Percentiles rank a stretch among this genome's conserved stretches.
These are phyloP conservation scores for Rhincodon typus DNA, from an alignment of 2,797 vertebrate genomes.

Conservation along the genomic window DNA sequence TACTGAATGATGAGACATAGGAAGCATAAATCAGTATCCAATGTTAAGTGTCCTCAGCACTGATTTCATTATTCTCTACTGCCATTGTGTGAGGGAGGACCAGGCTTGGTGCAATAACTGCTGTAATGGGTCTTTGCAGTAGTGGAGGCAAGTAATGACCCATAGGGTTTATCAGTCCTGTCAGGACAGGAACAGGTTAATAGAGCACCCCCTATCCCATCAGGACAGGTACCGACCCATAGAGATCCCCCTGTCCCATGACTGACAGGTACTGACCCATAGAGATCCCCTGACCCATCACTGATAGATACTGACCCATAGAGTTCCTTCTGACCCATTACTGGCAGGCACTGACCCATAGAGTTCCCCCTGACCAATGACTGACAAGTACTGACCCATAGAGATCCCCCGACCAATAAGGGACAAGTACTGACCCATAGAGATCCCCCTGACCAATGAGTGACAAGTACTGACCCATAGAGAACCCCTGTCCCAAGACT, in stretches of 20 bases:
- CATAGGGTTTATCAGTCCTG: background rate
- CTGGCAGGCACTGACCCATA: background rate
- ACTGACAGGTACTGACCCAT: background rate
- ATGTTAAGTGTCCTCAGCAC: background rate
- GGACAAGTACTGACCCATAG: background rate
- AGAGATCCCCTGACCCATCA: background rate
- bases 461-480: background rate
- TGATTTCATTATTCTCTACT: no score
- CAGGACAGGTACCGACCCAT: background rate
- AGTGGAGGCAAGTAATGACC: background rate
- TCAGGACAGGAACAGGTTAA: background rate
- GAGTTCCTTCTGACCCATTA: background rate
- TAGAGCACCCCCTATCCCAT: background rate
- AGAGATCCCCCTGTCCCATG: background rate
- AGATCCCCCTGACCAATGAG: background rate
- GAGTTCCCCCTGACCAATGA: background rate
- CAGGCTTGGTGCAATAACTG: background rate
- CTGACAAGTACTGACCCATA: background rate
- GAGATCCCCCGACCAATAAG: background rate
- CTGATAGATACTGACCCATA: background rate
- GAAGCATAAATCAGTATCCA: background rate
- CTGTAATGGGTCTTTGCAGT: background rate
- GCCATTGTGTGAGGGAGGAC: no score
- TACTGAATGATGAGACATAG: background rate
- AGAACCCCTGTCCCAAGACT: background rate